A percentile compares a stretch with the other conserved stretches of the same genome.
These are phyloP conservation scores for Hypomesus transpacificus DNA, from an alignment of 2,113 vertebrate species.

Conservation along the genomic window DNA sequence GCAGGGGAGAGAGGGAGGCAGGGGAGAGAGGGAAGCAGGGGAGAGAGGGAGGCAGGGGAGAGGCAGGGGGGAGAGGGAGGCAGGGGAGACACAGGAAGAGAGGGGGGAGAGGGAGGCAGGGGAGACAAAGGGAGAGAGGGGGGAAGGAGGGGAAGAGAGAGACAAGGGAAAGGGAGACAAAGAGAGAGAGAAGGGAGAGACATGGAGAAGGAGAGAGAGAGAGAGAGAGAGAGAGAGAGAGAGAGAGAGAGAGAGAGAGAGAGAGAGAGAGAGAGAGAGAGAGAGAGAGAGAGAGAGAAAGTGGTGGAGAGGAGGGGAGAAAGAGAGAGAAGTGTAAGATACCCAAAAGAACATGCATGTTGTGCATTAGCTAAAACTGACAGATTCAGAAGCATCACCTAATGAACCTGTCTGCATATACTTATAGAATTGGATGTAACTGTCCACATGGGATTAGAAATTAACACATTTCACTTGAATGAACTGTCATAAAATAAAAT, in stretches of 20 bases:
- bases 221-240: background rate
- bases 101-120: background rate
- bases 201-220: too few species aligned
- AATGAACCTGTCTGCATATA: too few species aligned
- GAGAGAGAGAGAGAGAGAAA: background rate
- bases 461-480: too few species aligned
- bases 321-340: too few species aligned
- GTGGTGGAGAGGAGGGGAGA: background rate
- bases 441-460: too few species aligned
- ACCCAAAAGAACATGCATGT: too few species aligned
- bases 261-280: background rate
- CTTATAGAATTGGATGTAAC: too few species aligned
- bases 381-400: too few species aligned
- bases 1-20: slow-evolving; percentile 11
- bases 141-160: background rate
- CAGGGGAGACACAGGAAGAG: too few species aligned
- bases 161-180: background rate
- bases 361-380: too few species aligned
- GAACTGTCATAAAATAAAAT: too few species aligned
- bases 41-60: background rate
- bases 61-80: background rate
- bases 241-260: background rate
- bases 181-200: too few species aligned
- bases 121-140: background rate
- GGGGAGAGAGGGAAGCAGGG: background rate